A percentile compares a stretch with the other conserved stretches of the same genome.
Conservation (phyloP, 1,140 invertebrate genomes). For the Drosophila pallidifrons region DNA sequence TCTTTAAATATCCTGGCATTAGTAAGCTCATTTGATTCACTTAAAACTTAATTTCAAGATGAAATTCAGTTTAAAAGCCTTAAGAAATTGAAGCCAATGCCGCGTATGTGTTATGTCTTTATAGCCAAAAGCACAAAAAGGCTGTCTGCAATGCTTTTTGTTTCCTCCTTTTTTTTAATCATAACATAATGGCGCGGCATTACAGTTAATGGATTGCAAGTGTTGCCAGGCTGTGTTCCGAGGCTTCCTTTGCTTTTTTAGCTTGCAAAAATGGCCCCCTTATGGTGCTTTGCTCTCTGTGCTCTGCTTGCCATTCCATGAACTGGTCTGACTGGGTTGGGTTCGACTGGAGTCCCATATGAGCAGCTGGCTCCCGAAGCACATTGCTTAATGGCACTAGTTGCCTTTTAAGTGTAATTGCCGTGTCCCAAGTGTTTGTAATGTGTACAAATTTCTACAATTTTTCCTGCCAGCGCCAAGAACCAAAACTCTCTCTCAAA, state of each 20-base stretch:
- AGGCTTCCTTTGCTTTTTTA: slow-evolving; percentile 48
- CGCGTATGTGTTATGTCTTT: slow-evolving; percentile 31
- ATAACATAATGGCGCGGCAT: slow-evolving; percentile 65
- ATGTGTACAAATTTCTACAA: slow-evolving; percentile 69
- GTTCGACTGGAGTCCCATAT: slow-evolving; percentile 40
- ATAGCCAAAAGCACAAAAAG: slow-evolving; percentile 7
- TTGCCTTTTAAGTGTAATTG: slow-evolving; percentile 77
- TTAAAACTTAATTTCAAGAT: slow-evolving; percentile 18
- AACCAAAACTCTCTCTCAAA: slow-evolving; percentile 12
- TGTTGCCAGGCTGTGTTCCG: slow-evolving; percentile 55
- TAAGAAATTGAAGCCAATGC: slow-evolving; percentile 4
- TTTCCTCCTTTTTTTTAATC: slow-evolving; percentile 50
- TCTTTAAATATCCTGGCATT: background rate
- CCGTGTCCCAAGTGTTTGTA: slow-evolving; percentile 74
- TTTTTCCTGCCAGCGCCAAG: slow-evolving; percentile 44
- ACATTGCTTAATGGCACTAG: slow-evolving; percentile 69
- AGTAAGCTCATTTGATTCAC: background rate
- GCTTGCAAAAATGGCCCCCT: slow-evolving; percentile 44
- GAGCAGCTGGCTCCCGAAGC: slow-evolving; percentile 53
- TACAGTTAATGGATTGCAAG: slow-evolving; percentile 70
- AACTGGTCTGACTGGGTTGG: slow-evolving; percentile 1
- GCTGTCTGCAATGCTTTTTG: slow-evolving; percentile 27
- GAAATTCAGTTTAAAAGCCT: slow-evolving; percentile 21
- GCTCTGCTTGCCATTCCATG: background rate
- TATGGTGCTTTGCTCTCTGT: background rate